phyloP scores from a whole-genome alignment of 2,113 vertebrate species.

The Psilopogon haemacephalus region DNA sequence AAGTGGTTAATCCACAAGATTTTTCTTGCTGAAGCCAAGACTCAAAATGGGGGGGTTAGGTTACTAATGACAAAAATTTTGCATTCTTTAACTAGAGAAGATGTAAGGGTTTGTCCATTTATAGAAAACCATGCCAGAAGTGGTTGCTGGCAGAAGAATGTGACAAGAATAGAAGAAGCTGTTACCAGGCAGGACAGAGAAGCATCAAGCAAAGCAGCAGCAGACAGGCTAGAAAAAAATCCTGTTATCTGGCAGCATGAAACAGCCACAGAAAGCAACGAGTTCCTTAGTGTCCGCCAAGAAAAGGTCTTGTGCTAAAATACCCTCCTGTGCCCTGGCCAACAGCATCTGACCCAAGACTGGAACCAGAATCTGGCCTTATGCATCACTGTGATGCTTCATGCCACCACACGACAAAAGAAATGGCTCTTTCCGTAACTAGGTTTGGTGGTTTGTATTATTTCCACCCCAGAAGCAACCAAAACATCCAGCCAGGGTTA shows the following conservation, averaged over 20 bases:
- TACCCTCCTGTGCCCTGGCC: constrained; percentile 1
- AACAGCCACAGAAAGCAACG: constrained; percentile 42
- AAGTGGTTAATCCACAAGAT: constrained; percentile 65
- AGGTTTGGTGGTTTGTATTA: background rate
- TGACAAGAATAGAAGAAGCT: constrained; percentile 58
- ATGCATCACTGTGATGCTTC: background rate
- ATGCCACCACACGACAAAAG: background rate
- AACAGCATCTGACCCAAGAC: constrained; percentile 31
- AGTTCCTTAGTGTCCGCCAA: constrained; percentile 37
- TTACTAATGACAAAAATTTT: constrained; percentile 54
- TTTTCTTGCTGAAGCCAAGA: constrained; percentile 43
- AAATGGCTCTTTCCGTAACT: background rate
- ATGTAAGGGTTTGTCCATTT: constrained; percentile 51
- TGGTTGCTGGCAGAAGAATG: constrained; percentile 46
- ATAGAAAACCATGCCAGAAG: constrained; percentile 56
- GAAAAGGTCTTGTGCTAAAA: constrained; percentile 32
- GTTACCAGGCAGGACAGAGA: constrained; percentile 61
- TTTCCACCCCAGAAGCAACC: background rate
- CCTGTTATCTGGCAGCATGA: constrained; percentile 29
- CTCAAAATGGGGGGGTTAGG: constrained; percentile 38
- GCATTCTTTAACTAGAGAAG: constrained; percentile 11
- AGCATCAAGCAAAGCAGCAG: constrained; percentile 19
- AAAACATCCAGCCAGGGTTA: background rate
- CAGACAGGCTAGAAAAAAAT: constrained; percentile 28
- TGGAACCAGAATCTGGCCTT: constrained; percentile 22